These are phyloP conservation scores for Dendrocincla tyrannina DNA, from an alignment of 2,797 vertebrate species.

Conservation along the genomic window DNA sequence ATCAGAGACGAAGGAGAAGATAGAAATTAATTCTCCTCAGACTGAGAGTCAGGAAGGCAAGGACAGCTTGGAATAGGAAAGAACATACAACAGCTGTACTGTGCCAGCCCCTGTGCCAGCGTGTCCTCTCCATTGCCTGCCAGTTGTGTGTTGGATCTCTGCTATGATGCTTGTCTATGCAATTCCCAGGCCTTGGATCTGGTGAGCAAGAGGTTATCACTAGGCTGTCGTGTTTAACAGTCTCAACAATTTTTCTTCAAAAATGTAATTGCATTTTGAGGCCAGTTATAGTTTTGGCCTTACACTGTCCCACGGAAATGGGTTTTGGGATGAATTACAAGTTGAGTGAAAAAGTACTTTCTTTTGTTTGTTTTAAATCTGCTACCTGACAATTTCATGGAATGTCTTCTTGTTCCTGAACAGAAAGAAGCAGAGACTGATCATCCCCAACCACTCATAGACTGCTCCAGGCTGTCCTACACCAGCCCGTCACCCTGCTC, in stretches of 20 bases:
- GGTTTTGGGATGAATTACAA: background rate
- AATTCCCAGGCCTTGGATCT: background rate
- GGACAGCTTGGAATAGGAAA: background rate
- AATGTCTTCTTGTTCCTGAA: background rate
- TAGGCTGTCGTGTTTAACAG: background rate
- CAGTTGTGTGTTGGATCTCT: background rate
- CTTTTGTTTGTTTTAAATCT: background rate
- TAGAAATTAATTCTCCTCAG: background rate
- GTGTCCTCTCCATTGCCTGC: background rate
- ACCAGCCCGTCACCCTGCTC: fast-evolving
- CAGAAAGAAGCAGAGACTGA: background rate
- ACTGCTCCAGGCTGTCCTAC: background rate
- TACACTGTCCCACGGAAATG: background rate
- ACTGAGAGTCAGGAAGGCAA: background rate
- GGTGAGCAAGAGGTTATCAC: background rate
- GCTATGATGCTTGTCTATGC: background rate
- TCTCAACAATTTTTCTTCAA: background rate
- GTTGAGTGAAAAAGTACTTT: background rate
- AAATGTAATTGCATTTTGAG: background rate
- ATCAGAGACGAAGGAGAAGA: background rate
- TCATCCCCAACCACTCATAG: fast-evolving
- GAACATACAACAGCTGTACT: fast-evolving
- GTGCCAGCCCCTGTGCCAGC: background rate
- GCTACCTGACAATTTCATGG: background rate
- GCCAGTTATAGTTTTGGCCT: background rate